Evolutionary conservation across 2,888 invertebrate genomes (phyloP), one percentile per base, ranked within the genome.

Genomic region (Villa cingulata): DNA sequence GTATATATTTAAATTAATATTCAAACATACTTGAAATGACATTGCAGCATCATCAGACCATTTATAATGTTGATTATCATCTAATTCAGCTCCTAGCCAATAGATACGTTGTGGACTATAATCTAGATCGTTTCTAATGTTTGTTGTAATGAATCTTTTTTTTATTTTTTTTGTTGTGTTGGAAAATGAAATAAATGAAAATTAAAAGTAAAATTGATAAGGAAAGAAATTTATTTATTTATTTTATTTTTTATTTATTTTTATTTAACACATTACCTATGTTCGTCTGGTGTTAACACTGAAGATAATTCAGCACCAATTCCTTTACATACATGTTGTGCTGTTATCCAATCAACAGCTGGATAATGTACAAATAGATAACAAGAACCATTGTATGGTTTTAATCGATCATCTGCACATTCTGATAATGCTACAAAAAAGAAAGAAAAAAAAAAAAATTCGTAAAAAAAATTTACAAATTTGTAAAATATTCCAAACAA

Each of bases 281-380:
- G 80, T 61, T 86, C 84, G 49, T 82, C 82, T 0, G 74, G 62
- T 6, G 80, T 77, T 48, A 78, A 72, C 27, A 85, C 74, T 37
- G 83, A 82, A 2, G 83, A 75, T 37, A 86, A 70, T 55, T 80
- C 77, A 57, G 81, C 81, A 67, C 80, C 81, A 51, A 83, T 74
- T 12, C 83, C 82, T 53, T 74, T 73, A 61, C 86, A 86, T 7
- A 85, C 81, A 57, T 79, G 75, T 55, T 74, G 73, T 2, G 81
- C 80, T 6, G 78, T 79, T 49, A 69, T 65, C 86, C 86, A 86
- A 7, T 82, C 81, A 1, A 83, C 83, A 62, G 80, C 79, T 4
- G 86, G 86, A 61, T 82, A 83, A 27, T 82, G 81, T 37, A 83
- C 80, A 63, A 84, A 78, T 12, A 86, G 73, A 68, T 85, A 86